Evolutionary conservation across 2,113 vertebrate genomes (phyloP).

Genomic region (Hymenochirus boettgeri): DNA sequence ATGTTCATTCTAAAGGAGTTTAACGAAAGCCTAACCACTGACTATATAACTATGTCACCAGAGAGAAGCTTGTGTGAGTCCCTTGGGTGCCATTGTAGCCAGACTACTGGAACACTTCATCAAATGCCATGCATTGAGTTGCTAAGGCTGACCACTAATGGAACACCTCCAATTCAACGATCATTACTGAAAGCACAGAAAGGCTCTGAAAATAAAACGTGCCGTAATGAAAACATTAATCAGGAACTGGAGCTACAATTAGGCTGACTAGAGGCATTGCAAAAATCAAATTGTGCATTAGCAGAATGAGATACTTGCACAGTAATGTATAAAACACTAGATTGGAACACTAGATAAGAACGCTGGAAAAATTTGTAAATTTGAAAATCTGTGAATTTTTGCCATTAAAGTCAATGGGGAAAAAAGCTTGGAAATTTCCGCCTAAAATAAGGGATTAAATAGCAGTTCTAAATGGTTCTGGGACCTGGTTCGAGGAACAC

Average conservation of each 20-base stretch:
- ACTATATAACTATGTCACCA: conserved; percentile 6
- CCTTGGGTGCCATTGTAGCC: conserved; percentile 3
- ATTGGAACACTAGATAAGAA: too few species aligned
- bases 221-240: not conserved
- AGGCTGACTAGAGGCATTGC: not conserved
- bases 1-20: too few species aligned
- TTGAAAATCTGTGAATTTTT: too few species aligned
- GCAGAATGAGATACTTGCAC: too few species aligned
- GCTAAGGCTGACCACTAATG: conserved; percentile 3
- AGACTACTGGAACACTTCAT: conserved; percentile 6
- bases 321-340: too few species aligned
- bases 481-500: too few species aligned
- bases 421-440: too few species aligned
- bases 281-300: not conserved
- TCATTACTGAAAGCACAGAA: conserved; percentile 11
- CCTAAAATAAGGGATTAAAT: too few species aligned
- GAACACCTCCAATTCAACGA: conserved; percentile 1
- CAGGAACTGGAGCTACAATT: not conserved
- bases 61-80: not conserved
- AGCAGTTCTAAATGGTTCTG: too few species aligned
- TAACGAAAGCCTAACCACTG: too few species aligned
- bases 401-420: too few species aligned
- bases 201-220: not conserved
- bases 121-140: not conserved
- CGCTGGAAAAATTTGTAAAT: too few species aligned